phyloP scores from a whole-genome alignment of 2,888 invertebrate genomes.

The Lepidonotus clava region DNA sequence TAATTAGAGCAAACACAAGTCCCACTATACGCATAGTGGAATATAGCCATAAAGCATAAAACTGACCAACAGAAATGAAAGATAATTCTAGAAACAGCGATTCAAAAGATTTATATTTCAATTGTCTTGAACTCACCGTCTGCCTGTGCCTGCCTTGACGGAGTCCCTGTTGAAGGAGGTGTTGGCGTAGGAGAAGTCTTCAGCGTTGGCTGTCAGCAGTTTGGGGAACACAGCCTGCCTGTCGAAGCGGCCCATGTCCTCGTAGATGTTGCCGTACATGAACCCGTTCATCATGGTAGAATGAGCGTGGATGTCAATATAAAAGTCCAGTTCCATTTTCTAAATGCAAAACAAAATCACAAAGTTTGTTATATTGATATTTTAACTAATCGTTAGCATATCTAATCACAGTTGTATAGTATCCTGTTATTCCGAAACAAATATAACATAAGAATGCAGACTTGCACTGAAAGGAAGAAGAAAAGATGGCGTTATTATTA shows the following conservation, averaged over 20 bases:
- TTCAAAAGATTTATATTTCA: not conserved
- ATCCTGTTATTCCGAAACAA: not conserved
- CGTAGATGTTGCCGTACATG: constrained; percentile 91
- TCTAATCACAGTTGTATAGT: not conserved
- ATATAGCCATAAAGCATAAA: no score
- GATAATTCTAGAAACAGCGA: not conserved
- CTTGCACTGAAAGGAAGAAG: no score
- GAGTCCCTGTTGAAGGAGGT: constrained; percentile 96
- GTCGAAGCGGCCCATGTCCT: constrained; percentile 85
- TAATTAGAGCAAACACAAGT: no score
- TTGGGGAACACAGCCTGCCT: constrained; percentile 97
- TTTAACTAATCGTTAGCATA: not conserved
- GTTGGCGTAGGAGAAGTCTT: constrained; percentile 91
- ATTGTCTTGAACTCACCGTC: constrained; percentile 84
- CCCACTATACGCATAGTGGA: no score
- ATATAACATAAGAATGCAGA: not conserved
- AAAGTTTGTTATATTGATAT: not conserved
- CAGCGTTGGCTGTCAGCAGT: constrained; percentile 91
- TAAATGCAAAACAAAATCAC: constrained; percentile 71
- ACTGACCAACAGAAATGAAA: not conserved
- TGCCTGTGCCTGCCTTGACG: constrained; percentile 91
- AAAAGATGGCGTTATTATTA: no score
- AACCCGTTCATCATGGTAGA: constrained; percentile 95
- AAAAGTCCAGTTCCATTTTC: constrained; percentile 91
- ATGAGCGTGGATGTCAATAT: constrained; percentile 96